Base-by-base conservation (phyloP, 2,797 vertebrate species). In the Champsocephalus esox region DNA sequence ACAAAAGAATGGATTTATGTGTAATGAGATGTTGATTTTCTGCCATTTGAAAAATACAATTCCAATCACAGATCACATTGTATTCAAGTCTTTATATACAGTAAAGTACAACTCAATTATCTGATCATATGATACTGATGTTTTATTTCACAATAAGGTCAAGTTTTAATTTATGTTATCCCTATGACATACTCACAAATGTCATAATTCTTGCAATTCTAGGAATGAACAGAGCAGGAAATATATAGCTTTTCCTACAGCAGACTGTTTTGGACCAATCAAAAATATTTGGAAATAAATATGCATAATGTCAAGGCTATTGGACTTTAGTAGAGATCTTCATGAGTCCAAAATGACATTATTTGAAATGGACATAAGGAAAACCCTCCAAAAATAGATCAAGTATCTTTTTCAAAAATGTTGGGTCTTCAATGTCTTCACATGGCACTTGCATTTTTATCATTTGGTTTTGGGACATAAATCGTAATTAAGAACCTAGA, bases 31-130 rank as follows among this genome's bases (percentile, higher is more conserved):
- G 3, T 41, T 44, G 72, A 45, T 57, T 52, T 78, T 49, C 69
- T 58, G 46, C 19, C 2, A 66, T 7, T 66, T 17, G 70, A 71
- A 71, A 68, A 38, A 67, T n/a, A 66, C 64, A 73, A 48, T 50
- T 57, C 51, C 21, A 44, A 62, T 24, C 45, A 80, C 34, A 74
- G 59, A 54, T 54, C 54, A 61, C 61, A 65, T 19, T 16, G 19
- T 52, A 44, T 78, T 74, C 46, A 75, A 41, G 55, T 81, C 21
- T 67, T 56, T 74, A 82, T 72, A 11, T 69, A 84, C 71, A 83
- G 54, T 14, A 44, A 32, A 32, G 11, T 46, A 75, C 9, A 70
- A 66, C 44, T 77, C 17, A 50, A 28, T 61, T 43, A 70, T 75
- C n/a, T 48, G 9, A 69, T 49, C 0, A 51, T 2, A 63, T 14